Evolutionary conservation across 1,140 invertebrate species (phyloP).

Genomic region (Eumaeus atala): DNA sequence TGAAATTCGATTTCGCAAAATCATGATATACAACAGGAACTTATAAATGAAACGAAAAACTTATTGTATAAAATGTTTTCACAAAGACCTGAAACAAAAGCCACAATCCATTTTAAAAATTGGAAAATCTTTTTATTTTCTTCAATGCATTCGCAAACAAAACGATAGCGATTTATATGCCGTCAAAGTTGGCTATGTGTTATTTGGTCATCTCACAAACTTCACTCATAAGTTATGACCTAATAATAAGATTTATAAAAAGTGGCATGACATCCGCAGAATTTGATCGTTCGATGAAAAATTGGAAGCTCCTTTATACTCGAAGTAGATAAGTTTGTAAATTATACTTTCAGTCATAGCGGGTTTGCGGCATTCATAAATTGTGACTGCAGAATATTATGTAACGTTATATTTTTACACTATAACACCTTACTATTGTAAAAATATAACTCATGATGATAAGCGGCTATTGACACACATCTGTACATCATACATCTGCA

Average conservation of each 20-base stretch:
- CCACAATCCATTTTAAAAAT: not conserved
- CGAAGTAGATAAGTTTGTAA: not conserved
- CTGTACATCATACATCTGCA: too few relatives aligned
- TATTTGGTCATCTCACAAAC: constrained; percentile 7
- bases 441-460: too few relatives aligned
- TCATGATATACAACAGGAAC: too few relatives aligned
- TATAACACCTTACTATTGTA: not conserved
- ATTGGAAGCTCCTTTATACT: not conserved
- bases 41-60: not conserved
- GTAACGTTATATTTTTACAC: not conserved
- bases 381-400: not conserved
- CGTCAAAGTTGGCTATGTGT: not conserved
- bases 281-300: not conserved
- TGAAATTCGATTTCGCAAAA: too few relatives aligned
- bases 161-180: not conserved
- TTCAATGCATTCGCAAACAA: not conserved
- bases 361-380: not conserved
- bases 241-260: constrained; percentile 2
- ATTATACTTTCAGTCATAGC: not conserved
- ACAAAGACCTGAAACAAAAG: not conserved
- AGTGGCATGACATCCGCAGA: not conserved
- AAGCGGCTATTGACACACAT: too few relatives aligned
- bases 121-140: not conserved
- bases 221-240: constrained; percentile 3
- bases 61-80: not conserved